Evolutionary conservation across 64 coral and sea anemone genomes (phyloP).

Genomic region (Astreopora myriophthalma): DNA sequence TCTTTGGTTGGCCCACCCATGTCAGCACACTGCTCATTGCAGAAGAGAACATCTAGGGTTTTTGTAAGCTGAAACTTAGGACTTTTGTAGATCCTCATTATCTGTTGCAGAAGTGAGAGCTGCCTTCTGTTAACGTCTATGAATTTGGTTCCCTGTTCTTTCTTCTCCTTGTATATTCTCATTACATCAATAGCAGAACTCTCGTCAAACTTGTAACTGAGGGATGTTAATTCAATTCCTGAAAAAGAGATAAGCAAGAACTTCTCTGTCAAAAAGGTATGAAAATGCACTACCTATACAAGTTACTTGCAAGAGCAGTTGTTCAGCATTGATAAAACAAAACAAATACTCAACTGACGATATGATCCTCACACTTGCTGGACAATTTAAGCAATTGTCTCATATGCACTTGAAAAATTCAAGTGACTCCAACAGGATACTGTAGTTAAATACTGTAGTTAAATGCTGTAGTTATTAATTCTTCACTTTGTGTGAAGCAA

Average conservation of each 20-base stretch:
- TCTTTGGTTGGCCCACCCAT: constrained; percentile 64
- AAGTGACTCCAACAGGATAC: too few species aligned
- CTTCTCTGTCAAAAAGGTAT: not conserved
- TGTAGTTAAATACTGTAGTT: too few species aligned
- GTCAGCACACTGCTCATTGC: constrained; percentile 41
- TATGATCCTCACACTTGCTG: too few species aligned
- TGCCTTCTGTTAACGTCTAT: constrained; percentile 47
- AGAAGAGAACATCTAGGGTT: constrained; percentile 13
- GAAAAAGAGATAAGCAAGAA: not conserved
- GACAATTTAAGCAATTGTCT: too few species aligned
- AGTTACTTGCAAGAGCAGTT: not conserved
- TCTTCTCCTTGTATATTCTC: constrained; percentile 48
- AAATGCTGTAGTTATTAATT: not conserved
- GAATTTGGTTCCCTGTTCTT: constrained; percentile 36
- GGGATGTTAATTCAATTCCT: not conserved
- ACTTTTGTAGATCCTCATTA: constrained; percentile 42
- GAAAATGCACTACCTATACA: not conserved
- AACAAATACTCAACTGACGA: too few species aligned
- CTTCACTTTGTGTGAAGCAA: too few species aligned
- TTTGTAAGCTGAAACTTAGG: constrained; percentile 19
- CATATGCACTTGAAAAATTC: too few species aligned
- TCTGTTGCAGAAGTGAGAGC: constrained; percentile 10
- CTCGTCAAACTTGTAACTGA: not conserved
- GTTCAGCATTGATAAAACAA: not conserved
- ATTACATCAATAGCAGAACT: constrained; percentile 47